Percentiles rank a stretch among this genome's conserved stretches.
Evolutionary conservation across 2,113 vertebrate genomes (phyloP).

Genomic region (Micronisus gabar): DNA sequence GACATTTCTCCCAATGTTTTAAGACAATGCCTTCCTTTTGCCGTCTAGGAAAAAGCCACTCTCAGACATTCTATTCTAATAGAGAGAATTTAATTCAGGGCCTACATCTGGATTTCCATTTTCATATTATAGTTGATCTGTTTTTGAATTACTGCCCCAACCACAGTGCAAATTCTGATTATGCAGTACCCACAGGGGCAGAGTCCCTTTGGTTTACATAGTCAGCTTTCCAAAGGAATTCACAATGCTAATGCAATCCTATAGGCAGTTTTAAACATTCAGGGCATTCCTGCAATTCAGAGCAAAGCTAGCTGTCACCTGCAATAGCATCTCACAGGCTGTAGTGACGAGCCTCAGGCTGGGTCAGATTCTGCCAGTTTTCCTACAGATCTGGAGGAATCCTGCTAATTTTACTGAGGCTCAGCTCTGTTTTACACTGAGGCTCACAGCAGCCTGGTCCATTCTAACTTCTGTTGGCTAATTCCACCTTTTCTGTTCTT

Average conservation of each 20-base stretch:
- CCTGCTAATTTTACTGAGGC: background rate
- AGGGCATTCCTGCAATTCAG: background rate
- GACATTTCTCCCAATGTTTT: background rate
- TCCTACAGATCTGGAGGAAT: background rate
- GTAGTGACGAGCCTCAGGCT: background rate
- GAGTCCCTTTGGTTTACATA: background rate
- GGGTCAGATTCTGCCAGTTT: background rate
- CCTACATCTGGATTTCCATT: background rate
- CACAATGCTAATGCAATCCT: background rate
- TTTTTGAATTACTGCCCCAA: background rate
- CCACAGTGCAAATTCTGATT: background rate
- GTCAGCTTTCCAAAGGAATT: background rate
- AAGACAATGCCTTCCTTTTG: background rate
- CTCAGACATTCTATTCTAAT: background rate
- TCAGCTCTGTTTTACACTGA: background rate
- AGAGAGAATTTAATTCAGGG: background rate
- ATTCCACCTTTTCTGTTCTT: background rate
- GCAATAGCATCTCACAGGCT: background rate
- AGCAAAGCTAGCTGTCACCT: background rate
- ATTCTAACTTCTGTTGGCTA: background rate
- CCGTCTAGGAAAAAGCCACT: background rate
- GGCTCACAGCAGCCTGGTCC: background rate
- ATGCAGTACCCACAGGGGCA: background rate
- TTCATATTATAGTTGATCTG: background rate
- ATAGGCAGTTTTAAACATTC: background rate